These are phyloP conservation scores for Telenomus remus DNA, from an alignment of 1,140 invertebrate species.

Conservation along the genomic window DNA sequence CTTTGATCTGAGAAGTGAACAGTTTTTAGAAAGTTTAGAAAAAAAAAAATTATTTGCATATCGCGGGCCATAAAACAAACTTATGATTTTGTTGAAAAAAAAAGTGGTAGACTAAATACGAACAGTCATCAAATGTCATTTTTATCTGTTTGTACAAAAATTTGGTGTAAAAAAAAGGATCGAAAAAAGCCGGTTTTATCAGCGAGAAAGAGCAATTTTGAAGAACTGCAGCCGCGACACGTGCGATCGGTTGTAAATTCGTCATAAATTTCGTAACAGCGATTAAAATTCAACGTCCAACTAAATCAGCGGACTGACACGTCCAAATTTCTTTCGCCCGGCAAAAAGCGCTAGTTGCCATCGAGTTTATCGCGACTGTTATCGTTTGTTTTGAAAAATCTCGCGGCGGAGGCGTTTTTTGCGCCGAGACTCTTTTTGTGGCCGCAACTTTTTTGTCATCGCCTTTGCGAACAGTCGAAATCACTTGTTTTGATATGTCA, in stretches of 20 bases:
- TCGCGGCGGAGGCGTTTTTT: background rate
- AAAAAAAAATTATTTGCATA: too few relatives aligned
- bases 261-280: conserved; percentile 32
- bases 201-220: too few relatives aligned
- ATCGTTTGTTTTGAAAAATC: background rate
- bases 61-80: too few relatives aligned
- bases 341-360: conserved; percentile 11
- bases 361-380: background rate
- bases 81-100: background rate
- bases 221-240: too few relatives aligned
- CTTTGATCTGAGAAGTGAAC: too few relatives aligned
- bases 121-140: background rate
- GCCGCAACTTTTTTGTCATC: background rate
- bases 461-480: conserved; percentile 22
- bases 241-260: conserved; percentile 23
- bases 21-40: too few relatives aligned
- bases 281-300: conserved; percentile 23
- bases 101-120: background rate
- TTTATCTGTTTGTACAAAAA: background rate
- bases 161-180: too few relatives aligned
- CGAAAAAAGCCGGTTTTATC: too few relatives aligned
- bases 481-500: conserved; percentile 36
- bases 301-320: conserved; percentile 4
- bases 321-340: background rate
- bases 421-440: too few relatives aligned